phyloP scores from a whole-genome alignment of 2,797 vertebrate genomes.

The Semotilus atromaculatus region DNA sequence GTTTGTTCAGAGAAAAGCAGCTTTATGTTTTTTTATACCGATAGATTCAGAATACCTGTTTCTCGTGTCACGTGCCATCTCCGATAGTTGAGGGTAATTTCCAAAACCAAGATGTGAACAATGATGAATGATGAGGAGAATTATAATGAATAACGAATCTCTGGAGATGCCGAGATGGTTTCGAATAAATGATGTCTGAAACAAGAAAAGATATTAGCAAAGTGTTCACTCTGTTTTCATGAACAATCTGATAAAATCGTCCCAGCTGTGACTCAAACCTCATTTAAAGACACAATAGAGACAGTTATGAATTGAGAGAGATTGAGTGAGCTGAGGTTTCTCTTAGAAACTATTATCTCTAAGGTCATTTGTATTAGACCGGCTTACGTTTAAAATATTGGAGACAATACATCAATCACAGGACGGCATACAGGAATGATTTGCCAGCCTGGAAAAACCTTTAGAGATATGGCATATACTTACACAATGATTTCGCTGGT shows the following conservation, averaged over 20 bases:
- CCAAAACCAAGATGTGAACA: constrained; percentile 27
- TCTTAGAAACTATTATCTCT: constrained; percentile 30
- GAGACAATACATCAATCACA: constrained; percentile 39
- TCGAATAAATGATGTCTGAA: constrained; percentile 40
- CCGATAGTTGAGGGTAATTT: constrained; percentile 1
- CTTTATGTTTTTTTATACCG: background rate
- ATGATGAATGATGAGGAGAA: constrained; percentile 10
- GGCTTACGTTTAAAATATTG: constrained; percentile 13
- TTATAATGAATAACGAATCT: constrained; percentile 17
- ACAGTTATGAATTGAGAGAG: constrained; percentile 34
- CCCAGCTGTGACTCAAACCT: constrained; percentile 39
- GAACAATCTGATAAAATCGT: constrained; percentile 29
- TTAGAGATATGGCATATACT: background rate
- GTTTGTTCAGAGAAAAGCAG: background rate
- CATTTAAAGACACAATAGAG: constrained; percentile 43
- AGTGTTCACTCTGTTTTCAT: constrained; percentile 15
- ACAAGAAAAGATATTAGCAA: constrained; percentile 34
- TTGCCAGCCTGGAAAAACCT: background rate
- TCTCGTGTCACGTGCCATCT: background rate
- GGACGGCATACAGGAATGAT: background rate
- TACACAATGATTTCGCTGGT: background rate
- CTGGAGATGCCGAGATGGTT: background rate
- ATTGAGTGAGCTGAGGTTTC: constrained; percentile 19
- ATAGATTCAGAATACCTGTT: background rate
- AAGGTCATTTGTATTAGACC: constrained; percentile 36